Evolutionary conservation across 2,888 invertebrate genomes (phyloP).

Genomic region (Cheilosia pagana): DNA sequence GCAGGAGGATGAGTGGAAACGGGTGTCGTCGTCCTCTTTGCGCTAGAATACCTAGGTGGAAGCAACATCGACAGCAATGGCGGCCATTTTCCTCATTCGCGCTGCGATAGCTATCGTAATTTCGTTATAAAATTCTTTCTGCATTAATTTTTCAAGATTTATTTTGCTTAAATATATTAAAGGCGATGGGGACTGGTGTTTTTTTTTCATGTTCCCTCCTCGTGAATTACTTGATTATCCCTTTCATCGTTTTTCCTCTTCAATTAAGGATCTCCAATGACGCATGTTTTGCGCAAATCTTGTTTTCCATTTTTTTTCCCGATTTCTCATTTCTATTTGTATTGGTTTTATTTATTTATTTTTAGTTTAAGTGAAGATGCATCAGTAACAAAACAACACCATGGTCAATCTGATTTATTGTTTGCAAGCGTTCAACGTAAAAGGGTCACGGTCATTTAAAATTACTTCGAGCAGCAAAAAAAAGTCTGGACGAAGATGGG

Average conservation of each 20-base stretch:
- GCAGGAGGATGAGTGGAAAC: neutral
- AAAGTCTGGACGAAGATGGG: slow-evolving; percentile 21
- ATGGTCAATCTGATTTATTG: slow-evolving; percentile 78
- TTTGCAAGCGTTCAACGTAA: slow-evolving; percentile 76
- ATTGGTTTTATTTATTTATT: slow-evolving; percentile 21
- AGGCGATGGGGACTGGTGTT: slow-evolving; percentile 44
- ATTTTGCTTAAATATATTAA: slow-evolving; percentile 63
- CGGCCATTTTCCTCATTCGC: slow-evolving; percentile 41
- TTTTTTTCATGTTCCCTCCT: slow-evolving; percentile 32
- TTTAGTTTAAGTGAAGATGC: slow-evolving; percentile 55
- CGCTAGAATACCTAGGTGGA: neutral
- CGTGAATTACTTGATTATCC: slow-evolving; percentile 61
- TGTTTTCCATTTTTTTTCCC: slow-evolving; percentile 17
- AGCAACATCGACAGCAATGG: slow-evolving; percentile 27
- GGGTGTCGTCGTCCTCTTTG: neutral
- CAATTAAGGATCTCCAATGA: slow-evolving; percentile 71
- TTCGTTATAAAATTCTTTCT: slow-evolving; percentile 63
- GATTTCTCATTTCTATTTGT: slow-evolving; percentile 20
- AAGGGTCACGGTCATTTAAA: slow-evolving; percentile 77
- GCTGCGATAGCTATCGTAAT: slow-evolving; percentile 69
- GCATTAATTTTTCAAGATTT: slow-evolving; percentile 63
- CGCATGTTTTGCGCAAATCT: slow-evolving; percentile 48
- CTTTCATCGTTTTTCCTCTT: slow-evolving; percentile 58
- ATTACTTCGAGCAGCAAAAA: slow-evolving; percentile 56
- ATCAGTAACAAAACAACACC: slow-evolving; percentile 39